phyloP scores from a whole-genome alignment of 2,888 invertebrate species.

The Bembecia ichneumoniformis region DNA sequence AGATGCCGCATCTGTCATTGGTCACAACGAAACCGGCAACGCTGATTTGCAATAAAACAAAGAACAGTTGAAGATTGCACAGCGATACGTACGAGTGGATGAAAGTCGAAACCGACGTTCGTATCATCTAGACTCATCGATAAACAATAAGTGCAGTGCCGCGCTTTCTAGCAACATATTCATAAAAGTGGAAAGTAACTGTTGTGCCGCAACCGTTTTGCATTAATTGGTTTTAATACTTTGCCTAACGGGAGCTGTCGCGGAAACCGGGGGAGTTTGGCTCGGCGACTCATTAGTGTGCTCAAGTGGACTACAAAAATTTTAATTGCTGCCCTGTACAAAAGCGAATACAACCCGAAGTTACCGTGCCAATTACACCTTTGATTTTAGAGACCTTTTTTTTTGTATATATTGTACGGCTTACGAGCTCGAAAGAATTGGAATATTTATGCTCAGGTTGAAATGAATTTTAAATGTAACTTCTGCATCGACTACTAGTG shows the following conservation, averaged over 20 bases:
- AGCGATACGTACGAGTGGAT: background rate
- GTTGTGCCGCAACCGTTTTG: constrained; percentile 28
- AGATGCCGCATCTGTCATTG: no score
- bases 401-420: no score
- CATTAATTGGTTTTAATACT: constrained; percentile 46
- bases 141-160: constrained; percentile 28
- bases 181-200: constrained; percentile 25
- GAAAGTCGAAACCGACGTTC: no score
- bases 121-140: constrained; percentile 15
- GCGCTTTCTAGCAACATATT: constrained; percentile 21
- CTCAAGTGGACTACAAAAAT: constrained; percentile 43
- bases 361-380: no score
- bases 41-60: background rate
- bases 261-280: constrained; percentile 25
- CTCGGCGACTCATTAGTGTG: constrained; percentile 42
- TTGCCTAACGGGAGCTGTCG: constrained; percentile 28
- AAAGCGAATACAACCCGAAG: no score
- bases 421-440: no score
- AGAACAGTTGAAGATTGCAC: background rate
- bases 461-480: no score
- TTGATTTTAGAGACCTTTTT: no score
- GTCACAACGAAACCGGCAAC: no score
- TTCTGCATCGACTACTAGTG: no score
- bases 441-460: no score
- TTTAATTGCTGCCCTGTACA: constrained; percentile 34